Conservation (phyloP, 2,113 vertebrate species). For the Nerophis lumbriciformis region DNA sequence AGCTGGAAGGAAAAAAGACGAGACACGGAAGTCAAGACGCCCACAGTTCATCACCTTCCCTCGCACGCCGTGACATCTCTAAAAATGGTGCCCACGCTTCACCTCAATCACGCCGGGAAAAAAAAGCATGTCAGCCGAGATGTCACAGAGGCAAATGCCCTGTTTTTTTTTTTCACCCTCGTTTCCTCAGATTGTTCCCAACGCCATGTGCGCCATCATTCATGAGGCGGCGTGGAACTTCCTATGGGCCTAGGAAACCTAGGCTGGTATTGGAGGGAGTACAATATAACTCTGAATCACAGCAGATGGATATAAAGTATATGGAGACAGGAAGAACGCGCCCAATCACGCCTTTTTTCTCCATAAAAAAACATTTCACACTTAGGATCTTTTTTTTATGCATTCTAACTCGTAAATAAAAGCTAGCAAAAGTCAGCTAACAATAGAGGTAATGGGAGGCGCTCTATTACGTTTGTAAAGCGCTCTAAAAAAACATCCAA, state of each 20-base stretch:
- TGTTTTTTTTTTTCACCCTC: slow-evolving; percentile 2
- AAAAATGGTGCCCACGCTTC: not conserved
- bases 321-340: slow-evolving; percentile 11
- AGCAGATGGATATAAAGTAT: slow-evolving; percentile 8
- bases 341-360: not conserved
- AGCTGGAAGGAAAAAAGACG: slow-evolving; percentile 36
- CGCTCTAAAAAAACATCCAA: too few species aligned
- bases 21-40: slow-evolving; percentile 5
- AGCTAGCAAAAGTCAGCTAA: too few species aligned
- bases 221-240: slow-evolving; percentile 19
- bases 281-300: slow-evolving; percentile 17
- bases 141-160: slow-evolving; percentile 4
- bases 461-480: too few species aligned
- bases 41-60: not conserved
- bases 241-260: slow-evolving; percentile 37
- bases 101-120: not conserved
- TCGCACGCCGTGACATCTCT: not conserved
- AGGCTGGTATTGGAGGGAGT: slow-evolving; percentile 7
- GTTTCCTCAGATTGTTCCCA: slow-evolving; percentile 53
- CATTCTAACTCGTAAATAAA: too few species aligned
- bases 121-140: not conserved
- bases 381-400: too few species aligned
- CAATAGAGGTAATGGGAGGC: too few species aligned
- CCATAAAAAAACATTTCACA: not conserved
- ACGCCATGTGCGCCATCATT: slow-evolving; percentile 17